A percentile compares a stretch with the other conserved stretches of the same genome.
These are phyloP conservation scores for Drosophila yooni DNA, from an alignment of 2,888 invertebrate species.

Conservation along the genomic window DNA sequence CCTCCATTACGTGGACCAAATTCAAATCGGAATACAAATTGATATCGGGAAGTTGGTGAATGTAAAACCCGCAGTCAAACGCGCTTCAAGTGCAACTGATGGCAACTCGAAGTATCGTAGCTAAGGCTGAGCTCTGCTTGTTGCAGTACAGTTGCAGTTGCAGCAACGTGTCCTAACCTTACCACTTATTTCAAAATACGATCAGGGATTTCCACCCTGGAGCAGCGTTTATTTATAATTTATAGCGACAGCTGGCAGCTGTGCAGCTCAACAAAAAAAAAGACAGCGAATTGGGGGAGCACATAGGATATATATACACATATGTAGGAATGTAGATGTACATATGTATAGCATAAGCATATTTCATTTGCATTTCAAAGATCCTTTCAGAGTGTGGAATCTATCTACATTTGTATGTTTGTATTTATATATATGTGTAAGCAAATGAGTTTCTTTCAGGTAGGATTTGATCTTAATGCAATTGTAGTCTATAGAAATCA, in stretches of 20 bases:
- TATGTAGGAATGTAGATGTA: neutral
- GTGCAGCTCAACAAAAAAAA: conserved; percentile 3
- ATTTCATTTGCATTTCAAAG: neutral
- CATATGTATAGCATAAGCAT: neutral
- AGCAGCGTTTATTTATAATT: conserved; percentile 41
- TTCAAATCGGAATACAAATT: neutral
- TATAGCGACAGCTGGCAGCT: conserved; percentile 14
- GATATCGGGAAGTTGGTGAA: neutral
- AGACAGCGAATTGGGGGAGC: neutral
- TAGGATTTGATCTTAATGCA: neutral
- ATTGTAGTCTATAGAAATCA: neutral
- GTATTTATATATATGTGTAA: neutral
- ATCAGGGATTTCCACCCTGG: conserved; percentile 43
- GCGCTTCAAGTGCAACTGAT: conserved; percentile 45
- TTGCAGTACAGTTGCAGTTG: conserved; percentile 1
- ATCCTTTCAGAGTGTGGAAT: neutral
- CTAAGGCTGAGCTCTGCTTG: conserved; percentile 21
- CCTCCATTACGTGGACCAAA: conserved; percentile 48
- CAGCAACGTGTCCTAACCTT: neutral
- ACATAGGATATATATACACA: neutral
- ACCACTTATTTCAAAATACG: conserved; percentile 24
- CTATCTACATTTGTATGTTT: neutral
- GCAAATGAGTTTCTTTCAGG: neutral
- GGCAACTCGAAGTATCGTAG: neutral
- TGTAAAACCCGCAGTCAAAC: conserved; percentile 29